phyloP scores from a whole-genome alignment of 2,797 vertebrate species.

The Enteromius paludinosus region DNA sequence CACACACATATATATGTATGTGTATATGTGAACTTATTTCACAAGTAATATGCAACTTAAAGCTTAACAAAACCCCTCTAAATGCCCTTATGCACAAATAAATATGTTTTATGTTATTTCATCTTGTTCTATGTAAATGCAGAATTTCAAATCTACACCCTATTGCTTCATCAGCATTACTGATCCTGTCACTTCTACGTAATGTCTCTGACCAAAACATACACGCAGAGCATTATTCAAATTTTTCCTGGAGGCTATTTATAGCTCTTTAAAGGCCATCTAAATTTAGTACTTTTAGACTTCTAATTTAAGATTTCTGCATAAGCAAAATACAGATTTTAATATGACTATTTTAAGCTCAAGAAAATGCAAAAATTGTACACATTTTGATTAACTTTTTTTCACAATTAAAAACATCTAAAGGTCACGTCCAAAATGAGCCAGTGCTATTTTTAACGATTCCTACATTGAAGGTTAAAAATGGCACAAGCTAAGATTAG shows the following conservation, averaged over 20 bases:
- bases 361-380: not conserved
- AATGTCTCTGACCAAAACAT: not conserved
- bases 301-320: not conserved
- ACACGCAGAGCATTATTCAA: not conserved
- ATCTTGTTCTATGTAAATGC: not conserved
- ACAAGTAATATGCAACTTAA: not conserved
- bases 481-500: not conserved
- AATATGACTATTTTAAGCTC: not conserved
- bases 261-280: not conserved
- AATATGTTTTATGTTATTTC: not conserved
- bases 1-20: too few species aligned
- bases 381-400: not conserved
- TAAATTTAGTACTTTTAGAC: not conserved
- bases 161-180: not conserved
- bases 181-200: not conserved
- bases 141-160: not conserved
- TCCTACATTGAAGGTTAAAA: not conserved
- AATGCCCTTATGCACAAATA: not conserved
- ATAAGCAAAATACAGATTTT: too few species aligned
- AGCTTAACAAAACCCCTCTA: too few species aligned
- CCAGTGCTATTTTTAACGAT: not conserved
- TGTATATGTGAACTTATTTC: not conserved
- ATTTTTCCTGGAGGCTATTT: slow-evolving; percentile 3
- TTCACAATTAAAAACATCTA: not conserved
- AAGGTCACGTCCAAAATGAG: slow-evolving; percentile 11